These are phyloP conservation scores for Noctilio leporinus DNA, from an alignment of 2,113 vertebrate species.

Conservation along the genomic window DNA sequence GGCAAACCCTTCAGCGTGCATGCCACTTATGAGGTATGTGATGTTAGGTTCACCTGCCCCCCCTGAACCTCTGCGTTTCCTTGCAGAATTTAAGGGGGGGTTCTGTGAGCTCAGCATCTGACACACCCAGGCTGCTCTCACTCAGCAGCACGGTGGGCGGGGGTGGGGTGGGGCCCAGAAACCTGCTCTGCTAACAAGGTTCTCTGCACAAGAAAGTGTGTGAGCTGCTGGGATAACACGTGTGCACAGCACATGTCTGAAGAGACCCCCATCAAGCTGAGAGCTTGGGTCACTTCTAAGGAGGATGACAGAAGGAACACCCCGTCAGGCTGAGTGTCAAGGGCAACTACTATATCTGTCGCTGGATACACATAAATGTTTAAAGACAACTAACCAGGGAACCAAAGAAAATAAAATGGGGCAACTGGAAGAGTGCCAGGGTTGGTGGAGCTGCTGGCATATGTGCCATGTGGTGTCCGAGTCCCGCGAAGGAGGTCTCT, in stretches of 20 bases:
- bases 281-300: neutral
- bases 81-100: neutral
- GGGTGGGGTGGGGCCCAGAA: neutral
- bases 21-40: neutral
- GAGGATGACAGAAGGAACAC: neutral
- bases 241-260: neutral
- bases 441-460: neutral
- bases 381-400: conserved; percentile 33
- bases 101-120: neutral
- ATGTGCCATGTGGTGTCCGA: neutral
- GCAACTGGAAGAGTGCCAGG: neutral
- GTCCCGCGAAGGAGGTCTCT: neutral
- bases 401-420: conserved; percentile 35
- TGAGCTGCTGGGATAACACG: neutral
- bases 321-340: neutral
- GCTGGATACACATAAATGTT: conserved; percentile 29
- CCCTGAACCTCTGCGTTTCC: neutral
- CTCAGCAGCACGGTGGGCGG: neutral
- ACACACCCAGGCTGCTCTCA: neutral
- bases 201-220: neutral
- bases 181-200: neutral
- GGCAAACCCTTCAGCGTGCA: neutral
- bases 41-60: neutral
- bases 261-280: neutral
- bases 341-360: neutral